Evolutionary conservation across 2,888 invertebrate species (phyloP).

Genomic region (Pollenia angustigena): DNA sequence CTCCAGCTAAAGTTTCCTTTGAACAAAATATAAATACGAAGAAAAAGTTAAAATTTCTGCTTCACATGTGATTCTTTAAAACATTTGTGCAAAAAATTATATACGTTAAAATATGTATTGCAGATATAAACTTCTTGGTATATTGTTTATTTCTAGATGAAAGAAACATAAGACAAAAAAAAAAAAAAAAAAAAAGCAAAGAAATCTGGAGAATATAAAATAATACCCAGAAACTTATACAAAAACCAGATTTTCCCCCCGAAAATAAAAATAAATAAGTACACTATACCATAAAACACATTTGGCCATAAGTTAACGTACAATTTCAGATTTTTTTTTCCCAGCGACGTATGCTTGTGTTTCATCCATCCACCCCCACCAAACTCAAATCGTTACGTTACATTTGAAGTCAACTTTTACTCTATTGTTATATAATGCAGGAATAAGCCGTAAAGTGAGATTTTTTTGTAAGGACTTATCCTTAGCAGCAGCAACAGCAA

Average conservation of each 20-base stretch:
- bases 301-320: constrained; percentile 66
- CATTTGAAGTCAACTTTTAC: constrained; percentile 41
- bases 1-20: neutral
- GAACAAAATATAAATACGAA: constrained; percentile 24
- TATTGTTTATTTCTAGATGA: constrained; percentile 11
- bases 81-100: neutral
- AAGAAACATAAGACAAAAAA: neutral
- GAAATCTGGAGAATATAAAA: constrained; percentile 5
- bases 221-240: constrained; percentile 24
- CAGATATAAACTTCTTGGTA: neutral
- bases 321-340: constrained; percentile 14
- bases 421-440: constrained; percentile 48
- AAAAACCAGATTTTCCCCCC: constrained; percentile 5
- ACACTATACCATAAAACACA: constrained; percentile 52
- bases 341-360: constrained; percentile 10
- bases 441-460: constrained; percentile 70
- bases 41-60: constrained; percentile 9
- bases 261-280: constrained; percentile 44
- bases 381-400: constrained; percentile 26
- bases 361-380: neutral
- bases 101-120: constrained; percentile 8
- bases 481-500: constrained; percentile 39
- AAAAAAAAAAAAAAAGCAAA: constrained; percentile 4
- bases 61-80: constrained; percentile 49
- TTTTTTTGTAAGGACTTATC: constrained; percentile 60